Percentiles rank a stretch among this genome's conserved stretches.
Conservation (phyloP, 2,888 invertebrate species). For the Crepidodera aurea region DNA sequence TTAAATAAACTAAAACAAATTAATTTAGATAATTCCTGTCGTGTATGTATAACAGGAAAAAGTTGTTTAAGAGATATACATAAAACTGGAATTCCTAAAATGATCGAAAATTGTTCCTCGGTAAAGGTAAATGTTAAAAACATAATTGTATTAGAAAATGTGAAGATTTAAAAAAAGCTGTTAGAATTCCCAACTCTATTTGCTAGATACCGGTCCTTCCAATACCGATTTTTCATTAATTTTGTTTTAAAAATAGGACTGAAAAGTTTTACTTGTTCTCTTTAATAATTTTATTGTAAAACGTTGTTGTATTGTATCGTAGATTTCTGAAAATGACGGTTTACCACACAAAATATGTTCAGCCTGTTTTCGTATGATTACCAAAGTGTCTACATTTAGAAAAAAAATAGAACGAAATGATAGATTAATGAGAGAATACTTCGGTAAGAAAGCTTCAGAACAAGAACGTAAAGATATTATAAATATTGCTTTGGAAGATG, state of each 20-base stretch:
- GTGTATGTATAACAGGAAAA: constrained; percentile 54
- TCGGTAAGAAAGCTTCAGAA: constrained; percentile 40
- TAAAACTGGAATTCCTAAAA: constrained; percentile 53
- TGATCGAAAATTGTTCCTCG: constrained; percentile 55
- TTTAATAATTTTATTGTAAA: no score
- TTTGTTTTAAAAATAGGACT: no score
- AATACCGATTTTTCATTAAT: no score
- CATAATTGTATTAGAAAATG: background rate
- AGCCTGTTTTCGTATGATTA: constrained; percentile 59
- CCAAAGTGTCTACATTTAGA: constrained; percentile 59
- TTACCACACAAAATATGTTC: constrained; percentile 60
- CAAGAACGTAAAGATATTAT: constrained; percentile 49
- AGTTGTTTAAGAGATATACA: constrained; percentile 53
- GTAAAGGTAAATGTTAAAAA: constrained; percentile 53
- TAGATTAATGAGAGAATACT: constrained; percentile 51
- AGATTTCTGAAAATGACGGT: constrained; percentile 58
- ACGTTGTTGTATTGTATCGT: no score
- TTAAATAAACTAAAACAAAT: constrained; percentile 39
- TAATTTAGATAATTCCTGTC: constrained; percentile 52
- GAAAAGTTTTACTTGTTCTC: no score
- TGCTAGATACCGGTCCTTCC: no score
- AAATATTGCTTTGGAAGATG: constrained; percentile 52
- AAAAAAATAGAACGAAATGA: constrained; percentile 58
- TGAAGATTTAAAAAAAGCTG: no score
- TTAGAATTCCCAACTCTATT: no score